Evolutionary conservation across 2,888 invertebrate genomes (phyloP), one percentile per base, ranked within the genome.

Genomic region (Meteorus colon): DNA sequence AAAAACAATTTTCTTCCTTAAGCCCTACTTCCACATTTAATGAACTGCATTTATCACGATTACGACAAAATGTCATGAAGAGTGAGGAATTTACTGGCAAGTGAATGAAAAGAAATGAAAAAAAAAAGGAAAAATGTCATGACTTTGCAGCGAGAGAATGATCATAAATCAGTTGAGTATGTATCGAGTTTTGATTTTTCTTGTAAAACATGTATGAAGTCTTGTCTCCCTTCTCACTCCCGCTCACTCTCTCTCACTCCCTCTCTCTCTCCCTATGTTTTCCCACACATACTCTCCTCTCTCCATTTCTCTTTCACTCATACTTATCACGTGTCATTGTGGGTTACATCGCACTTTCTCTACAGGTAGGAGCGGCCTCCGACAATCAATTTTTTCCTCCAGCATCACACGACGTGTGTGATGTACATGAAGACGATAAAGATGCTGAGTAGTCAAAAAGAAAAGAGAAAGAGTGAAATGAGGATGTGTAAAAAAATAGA

Each of bases 291-390:
- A 24, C 16, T 16, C n/a, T 29, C 14, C 24, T 24, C 24, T 24
- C 24, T 24, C 24, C 34, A 14, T n/a, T 31, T 63, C 63, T 63
- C 16, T 29, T 55, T 69, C 51, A 67, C 29, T 68, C 37, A 60
- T 12, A 66, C 66, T 66, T 59, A 31, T 34, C 45, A 51, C 27
- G 55, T 55, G 69, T 69, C 69, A 69, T 24, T 55, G 55, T 55
- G 51, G 37, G 59, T 59, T 70, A 70, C 59, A 45, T 55, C 70
- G 41, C 51, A 75, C 65, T 70, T 70, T 75, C 70, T 70, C 70
- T 19, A 24, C 34, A 14, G 14, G 16, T 19, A 65, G 69, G 65
- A 75, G 69, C 63, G 74, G 69, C 51, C 14, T 31, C 37, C 37
- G 41, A 41, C 37, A 37, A 65, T 37, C 19, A 55, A 6, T 55